Base-by-base conservation (phyloP, 2,888 invertebrate genomes). In the Plebejus argus region DNA sequence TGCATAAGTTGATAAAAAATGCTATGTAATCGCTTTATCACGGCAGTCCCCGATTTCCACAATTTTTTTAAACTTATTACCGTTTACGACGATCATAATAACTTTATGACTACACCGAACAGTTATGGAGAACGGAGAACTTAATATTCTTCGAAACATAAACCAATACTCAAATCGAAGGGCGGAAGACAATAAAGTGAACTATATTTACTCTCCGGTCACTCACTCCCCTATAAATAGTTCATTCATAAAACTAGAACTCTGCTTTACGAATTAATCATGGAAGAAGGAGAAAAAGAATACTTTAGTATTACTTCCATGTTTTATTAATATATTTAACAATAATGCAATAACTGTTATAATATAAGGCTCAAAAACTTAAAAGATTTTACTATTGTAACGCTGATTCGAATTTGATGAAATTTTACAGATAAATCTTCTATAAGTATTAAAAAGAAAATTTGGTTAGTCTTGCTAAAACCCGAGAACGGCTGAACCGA, bases 181-280 rank as follows among this genome's bases (percentile, higher is more conserved):
- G 66, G 66, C 66, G 66, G 66, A 66, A 66, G 66, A 66, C 66
- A 66, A 66, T 66, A 66, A 66, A 66, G 28, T 15, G 28, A 66
- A 66, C 66, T 66, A 66, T 66, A 66, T 66, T 66, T 66, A 66
- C 66, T 15, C 28, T 18, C 58, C 12, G 66, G 66, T 66, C 66
- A 66, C 66, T 66, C 66, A 66, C 66, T 61, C 61, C 61, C 3
- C 10, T 61, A 61, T 61, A 12, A 61, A 61, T 61, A 61, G 61
- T 7, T 23, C 61, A 61, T 61, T 61, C 61, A 61, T 61, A 10
- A 61, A 61, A 61, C 61, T 61, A 20, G 23, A 4, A 1, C 53
- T 53, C 53, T 18, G 49, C 49, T 53, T 53, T 53, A 53, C 49
- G 49, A 53, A 53, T 5, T 53, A 53, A 53, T 53, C 49, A 5